A percentile compares a stretch with the other conserved stretches of the same genome.
phyloP scores from a whole-genome alignment of 2,888 invertebrate species.

The Coenonympha arcania region DNA sequence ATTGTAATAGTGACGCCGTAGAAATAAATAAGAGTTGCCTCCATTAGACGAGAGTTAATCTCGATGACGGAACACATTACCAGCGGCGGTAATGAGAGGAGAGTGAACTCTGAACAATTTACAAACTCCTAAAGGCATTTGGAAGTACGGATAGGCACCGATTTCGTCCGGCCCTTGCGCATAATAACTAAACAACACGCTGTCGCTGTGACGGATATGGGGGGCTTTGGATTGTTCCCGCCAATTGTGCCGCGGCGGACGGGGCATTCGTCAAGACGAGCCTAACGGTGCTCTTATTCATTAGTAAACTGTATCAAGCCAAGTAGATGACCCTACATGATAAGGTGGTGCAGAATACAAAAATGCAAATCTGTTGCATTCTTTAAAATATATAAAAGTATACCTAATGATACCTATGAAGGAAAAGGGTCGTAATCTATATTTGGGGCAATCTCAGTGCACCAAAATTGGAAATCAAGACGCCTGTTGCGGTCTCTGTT shows the following conservation, averaged over 20 bases:
- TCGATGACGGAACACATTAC: conserved; percentile 73
- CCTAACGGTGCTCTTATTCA: conserved; percentile 1
- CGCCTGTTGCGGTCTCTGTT: too few relatives aligned
- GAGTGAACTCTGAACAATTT: conserved; percentile 67
- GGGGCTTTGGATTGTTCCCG: conserved; percentile 24
- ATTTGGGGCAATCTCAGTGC: too few relatives aligned
- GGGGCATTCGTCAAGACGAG: conserved; percentile 4
- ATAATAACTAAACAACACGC: conserved; percentile 36
- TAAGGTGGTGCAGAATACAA: too few relatives aligned
- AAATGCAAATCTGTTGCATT: too few relatives aligned
- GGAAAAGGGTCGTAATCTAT: too few relatives aligned
- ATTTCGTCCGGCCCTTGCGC: conserved; percentile 31
- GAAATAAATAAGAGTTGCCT: conserved; percentile 56
- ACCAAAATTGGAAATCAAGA: too few relatives aligned
- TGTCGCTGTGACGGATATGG: conserved; percentile 34
- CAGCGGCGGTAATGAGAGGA: conserved; percentile 54
- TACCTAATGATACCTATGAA: too few relatives aligned
- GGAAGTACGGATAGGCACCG: conserved; percentile 34
- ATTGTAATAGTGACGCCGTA: conserved; percentile 65
- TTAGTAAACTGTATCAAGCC: too few relatives aligned
- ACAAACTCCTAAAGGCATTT: conserved; percentile 63
- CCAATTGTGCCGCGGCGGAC: conserved; percentile 11
- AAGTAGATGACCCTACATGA: too few relatives aligned
- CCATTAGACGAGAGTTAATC: conserved; percentile 69
- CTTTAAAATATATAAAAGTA: too few relatives aligned